Evolutionary conservation across 2,113 vertebrate genomes (phyloP), one percentile per base, ranked within the genome.

Genomic region (Nanorana parkeri): DNA sequence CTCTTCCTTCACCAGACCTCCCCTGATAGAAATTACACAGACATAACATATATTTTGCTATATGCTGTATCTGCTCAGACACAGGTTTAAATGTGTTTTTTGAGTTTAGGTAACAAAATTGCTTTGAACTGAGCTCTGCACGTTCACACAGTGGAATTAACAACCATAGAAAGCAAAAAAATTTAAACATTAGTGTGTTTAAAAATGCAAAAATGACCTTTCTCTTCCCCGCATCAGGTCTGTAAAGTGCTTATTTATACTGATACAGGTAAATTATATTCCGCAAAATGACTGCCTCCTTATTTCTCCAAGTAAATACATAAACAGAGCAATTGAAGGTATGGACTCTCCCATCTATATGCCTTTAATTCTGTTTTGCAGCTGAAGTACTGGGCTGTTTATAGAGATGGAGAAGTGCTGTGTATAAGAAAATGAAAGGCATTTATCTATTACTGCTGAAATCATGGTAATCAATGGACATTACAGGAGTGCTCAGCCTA

Each of bases 391-490:
- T 20, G 69, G 23, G 63, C 17, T 29, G 17, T n/a, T 16, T 76
- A 1, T 51, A 51, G 24, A 76, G 56, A 76, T 47, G 58, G 61
- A 76, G 56, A 63, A 65, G 23, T 65, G 73, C 28, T 7, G 55
- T 36, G 56, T 65, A 23, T 28, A 28, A 47, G 16, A 15, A 63
- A 76, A 76, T 63, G 73, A 47, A 61, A 51, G 23, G 56, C 73
- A 76, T 63, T 76, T 76, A 63, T 63, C 55, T 47, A 76, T 76
- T 76, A 76, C 73, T 61, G 73, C 36, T 47, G 23, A 74, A 76
- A 63, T 63, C 32, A 76, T 64, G 73, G 41, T 63, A 76, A 75
- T 75, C 73, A 76, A 61, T 76, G 32, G 28, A 63, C 29, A 63
- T 63, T 76, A 26, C 28, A 41, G 21, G 29, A 41, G 21, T 28